Base-by-base conservation (phyloP, 2,797 vertebrate species). In the Anguilla pacifica region DNA sequence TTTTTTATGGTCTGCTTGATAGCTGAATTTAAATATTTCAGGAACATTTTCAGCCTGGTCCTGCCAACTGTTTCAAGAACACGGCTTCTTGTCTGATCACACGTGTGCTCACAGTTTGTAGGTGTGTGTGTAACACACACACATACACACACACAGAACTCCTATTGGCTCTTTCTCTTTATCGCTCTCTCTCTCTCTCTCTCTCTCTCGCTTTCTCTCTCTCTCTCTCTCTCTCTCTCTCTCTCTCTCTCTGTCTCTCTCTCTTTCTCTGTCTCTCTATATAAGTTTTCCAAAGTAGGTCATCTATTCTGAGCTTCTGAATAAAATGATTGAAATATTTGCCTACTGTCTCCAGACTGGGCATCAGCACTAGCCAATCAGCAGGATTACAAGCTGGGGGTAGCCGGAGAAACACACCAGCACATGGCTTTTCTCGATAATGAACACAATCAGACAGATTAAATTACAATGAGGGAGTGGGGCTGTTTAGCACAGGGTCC, bases 281-380 rank as follows among this genome's bases (percentile, higher is more conserved):
- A 19, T 28, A 35, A 39, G 43, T 64, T 22, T 85, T 64, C 74
- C 72, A 85, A 88, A 88, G 72, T 85, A 85, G 87, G 87, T 88
- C 74, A 39, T 85, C 53, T 88, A 53, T 88, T 88, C 74, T 55
- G 49, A 82, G 72, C 72, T 53, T 46, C 28, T 35, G 57, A 35
- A 49, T 35, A 22, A 11, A 35, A 49, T 81, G 43, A 82, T 53
- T 86, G 55, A 67, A 86, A 85, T 81, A 57, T 85, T 43, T 67
- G 19, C 59, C 83, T 84, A 35, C 22, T 82, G 86, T n/a, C 61
- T 57, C 79, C 17, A 19, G 46, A 64, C 79, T 22, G 43, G 59
- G 64, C 35, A 59, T 88, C 39, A 53, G 83, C 11, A 43, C 85
- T 35, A 74, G 67, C 87, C 67, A 84, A 84, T 84, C 53, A 25